Evolutionary conservation across 2,113 vertebrate genomes (phyloP), one percentile per base, ranked within the genome.

Genomic region (Aphyosemion australe): DNA sequence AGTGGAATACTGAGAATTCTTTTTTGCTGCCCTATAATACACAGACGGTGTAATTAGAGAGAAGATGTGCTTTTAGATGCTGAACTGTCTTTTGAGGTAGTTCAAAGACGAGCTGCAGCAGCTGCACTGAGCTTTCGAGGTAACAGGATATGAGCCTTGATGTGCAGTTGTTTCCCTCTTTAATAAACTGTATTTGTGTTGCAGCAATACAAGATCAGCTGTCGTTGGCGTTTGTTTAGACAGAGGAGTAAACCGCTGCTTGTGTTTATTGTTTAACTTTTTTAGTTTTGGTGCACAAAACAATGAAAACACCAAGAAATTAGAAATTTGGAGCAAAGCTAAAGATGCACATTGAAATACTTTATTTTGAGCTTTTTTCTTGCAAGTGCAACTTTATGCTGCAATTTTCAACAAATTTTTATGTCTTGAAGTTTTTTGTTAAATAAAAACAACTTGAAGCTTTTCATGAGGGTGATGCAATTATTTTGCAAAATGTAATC

Each of bases 41-140:
- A 84, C 64, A 74, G 55, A 61, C 58, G 37, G 53, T 65, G 70
- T 88, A 89, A 90, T 90, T 90, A 89, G 71, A 89, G 86, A 87
- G 82, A 82, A 59, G 65, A 72, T 75, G 69, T 66, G 62, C 83
- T 85, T 86, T 85, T 75, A 87, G 85, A 87, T 76, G 82, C 75
- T 76, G 69, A 90, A 90, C 88, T 89, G 87, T 84, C 83, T 89
- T 89, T 84, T 84, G 74, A 82, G 84, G 79, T 72, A 72, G 75
- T 88, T 91, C 86, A 91, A 91, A 91, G 82, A 50, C 70, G 72
- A 65, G 61, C 64, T 54, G 20, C 12, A 34, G 74, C 80, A 87
- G 85, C 88, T 84, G 80, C 79, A 74, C 21, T 13, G 48, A 82
- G 65, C 45, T 59, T 26, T 72, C n/a, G 41, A 69, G 52, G 70